Conservation (phyloP, 2,113 vertebrate species). For the Empidonax alnorum region DNA sequence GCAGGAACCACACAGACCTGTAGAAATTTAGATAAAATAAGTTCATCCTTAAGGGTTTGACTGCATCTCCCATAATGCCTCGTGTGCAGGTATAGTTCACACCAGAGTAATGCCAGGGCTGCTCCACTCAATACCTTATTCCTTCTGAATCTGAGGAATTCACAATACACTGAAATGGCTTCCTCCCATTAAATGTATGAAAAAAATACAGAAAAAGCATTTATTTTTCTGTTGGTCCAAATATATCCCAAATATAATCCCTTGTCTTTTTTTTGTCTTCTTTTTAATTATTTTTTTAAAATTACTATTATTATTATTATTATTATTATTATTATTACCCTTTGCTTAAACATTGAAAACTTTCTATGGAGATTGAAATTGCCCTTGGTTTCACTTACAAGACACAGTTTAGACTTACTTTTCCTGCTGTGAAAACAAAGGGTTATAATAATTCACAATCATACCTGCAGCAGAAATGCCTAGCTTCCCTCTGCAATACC, state of each 20-base stretch:
- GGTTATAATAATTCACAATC: constrained; percentile 8
- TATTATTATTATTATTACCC: rapidly evolving
- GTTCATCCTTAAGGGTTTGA: background rate
- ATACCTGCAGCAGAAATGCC: constrained; percentile 1
- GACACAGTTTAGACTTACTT: background rate
- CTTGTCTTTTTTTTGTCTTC: rapidly evolving
- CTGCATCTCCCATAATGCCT: background rate
- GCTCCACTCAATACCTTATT: rapidly evolving
- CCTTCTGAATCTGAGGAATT: background rate
- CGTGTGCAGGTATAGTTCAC: background rate
- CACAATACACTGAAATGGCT: background rate
- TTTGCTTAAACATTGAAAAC: background rate
- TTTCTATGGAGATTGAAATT: background rate
- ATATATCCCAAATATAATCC: background rate
- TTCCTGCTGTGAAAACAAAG: constrained; percentile 44
- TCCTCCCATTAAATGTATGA: background rate
- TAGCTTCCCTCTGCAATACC: background rate
- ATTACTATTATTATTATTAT: too few species aligned
- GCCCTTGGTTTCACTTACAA: background rate
- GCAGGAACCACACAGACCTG: rapidly evolving
- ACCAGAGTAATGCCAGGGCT: background rate
- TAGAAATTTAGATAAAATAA: background rate
- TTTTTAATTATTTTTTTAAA: too few species aligned
- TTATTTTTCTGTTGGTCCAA: background rate
- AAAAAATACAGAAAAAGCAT: background rate